phyloP scores from a whole-genome alignment of 2,113 vertebrate species.

The Hypocryptadius cinnamomeus region DNA sequence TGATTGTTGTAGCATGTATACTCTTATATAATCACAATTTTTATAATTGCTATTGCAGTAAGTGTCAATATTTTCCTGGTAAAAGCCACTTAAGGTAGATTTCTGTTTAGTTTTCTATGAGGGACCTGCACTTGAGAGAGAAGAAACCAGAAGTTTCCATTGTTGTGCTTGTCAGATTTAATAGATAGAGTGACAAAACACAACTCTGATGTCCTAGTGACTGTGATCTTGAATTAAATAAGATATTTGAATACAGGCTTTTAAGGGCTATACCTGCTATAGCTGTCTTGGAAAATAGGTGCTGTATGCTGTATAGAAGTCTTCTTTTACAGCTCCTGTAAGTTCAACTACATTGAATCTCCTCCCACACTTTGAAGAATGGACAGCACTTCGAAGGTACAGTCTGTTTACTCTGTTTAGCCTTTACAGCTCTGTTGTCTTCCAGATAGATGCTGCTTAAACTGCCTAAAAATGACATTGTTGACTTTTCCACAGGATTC shows the following conservation, averaged over 20 bases:
- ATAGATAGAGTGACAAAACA: not conserved
- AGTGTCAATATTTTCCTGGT: not conserved
- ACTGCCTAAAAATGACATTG: not conserved
- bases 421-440: not conserved
- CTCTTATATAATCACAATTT: not conserved
- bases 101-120: not conserved
- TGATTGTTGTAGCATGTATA: not conserved
- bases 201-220: not conserved
- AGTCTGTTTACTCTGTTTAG: not conserved
- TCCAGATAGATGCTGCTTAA: not conserved
- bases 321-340: not conserved
- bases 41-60: not conserved
- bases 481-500: not conserved
- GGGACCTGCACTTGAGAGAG: not conserved
- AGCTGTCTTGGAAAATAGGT: not conserved
- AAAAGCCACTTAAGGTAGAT: not conserved
- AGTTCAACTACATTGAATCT: not conserved
- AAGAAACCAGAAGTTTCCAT: not conserved
- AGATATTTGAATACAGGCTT: not conserved
- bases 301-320: not conserved
- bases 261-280: not conserved
- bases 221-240: not conserved
- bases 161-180: not conserved
- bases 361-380: not conserved
- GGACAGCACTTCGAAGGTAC: not conserved